Base-by-base conservation (phyloP, 92 coral and sea anemone genomes). In the Epizoanthus stellaris region DNA sequence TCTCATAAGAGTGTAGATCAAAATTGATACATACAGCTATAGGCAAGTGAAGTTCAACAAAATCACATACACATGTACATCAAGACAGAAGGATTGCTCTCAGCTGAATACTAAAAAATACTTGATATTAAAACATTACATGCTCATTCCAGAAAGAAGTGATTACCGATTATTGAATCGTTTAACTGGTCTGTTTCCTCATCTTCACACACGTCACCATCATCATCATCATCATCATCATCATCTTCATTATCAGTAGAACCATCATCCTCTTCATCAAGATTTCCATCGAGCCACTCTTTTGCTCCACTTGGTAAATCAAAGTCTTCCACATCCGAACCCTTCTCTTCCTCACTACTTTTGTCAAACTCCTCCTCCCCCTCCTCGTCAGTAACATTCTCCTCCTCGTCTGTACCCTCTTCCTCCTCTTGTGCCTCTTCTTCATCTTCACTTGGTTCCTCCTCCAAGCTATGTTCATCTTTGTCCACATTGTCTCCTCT, bases 241-340 rank as follows among this genome's bases (percentile, higher is more conserved):
- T 59, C 25, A n/a, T 53, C 77, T 19, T 82, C 86, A 52, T 6
- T n/a, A 19, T 25, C 54, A 34, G 5, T 57, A 47, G 16, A 62
- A 47, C 15, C 79, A 34, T 57, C 39, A 68, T 49, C 79, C 21
- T 23, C 4, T 5, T 85, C 74, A 42, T 87, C 58, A 34, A 39
- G 60, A 54, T 70, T 86, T 53, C 42, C 89, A 21, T 81, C 76
- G 19, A 40, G 53, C 74, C 82, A 58, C 34, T 83, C 85, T 11
- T 73, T 77, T 54, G 82, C 76, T 9, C 70, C 75, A 75, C 45
- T 77, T 45, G 82, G 68, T 19, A 43, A 57, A 43, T 80, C 85
- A 40, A 43, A 14, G 4, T 71, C 89, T 70, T 87, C 70, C 8
- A 12, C 45, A n/a, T 72, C 82, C 20, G 59, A 77, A 25, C 61